Percentiles rank a stretch among this genome's conserved stretches.
phyloP scores from a whole-genome alignment of 2,113 vertebrate genomes.

The Alexandromys fortis region DNA sequence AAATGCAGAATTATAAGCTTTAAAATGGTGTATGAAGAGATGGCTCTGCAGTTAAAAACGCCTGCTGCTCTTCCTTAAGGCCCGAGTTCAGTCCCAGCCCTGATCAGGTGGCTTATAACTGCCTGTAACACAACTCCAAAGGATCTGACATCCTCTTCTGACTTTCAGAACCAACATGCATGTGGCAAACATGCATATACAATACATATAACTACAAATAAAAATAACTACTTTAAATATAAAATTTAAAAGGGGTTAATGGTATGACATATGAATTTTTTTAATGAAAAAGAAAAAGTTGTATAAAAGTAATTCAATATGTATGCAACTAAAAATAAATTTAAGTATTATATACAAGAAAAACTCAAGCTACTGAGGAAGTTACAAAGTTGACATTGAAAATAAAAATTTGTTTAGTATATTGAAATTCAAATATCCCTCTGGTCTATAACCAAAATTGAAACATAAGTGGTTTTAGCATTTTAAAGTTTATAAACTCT shows the following conservation, averaged over 20 bases:
- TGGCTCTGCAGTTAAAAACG: too few relatives aligned
- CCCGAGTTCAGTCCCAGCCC: background rate
- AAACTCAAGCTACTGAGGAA: background rate
- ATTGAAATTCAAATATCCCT: constrained; percentile 26
- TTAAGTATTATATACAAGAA: constrained; percentile 43
- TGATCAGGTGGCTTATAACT: background rate
- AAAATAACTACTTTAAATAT: background rate
- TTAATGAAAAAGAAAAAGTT: constrained; percentile 26
- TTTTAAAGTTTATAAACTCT: constrained; percentile 38
- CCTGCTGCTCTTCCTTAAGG: background rate
- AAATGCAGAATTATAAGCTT: background rate
- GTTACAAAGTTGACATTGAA: constrained; percentile 30
- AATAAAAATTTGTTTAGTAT: constrained; percentile 36
- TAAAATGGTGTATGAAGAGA: background rate
- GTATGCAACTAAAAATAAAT: constrained; percentile 51
- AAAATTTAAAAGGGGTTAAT: background rate
- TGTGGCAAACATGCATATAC: background rate
- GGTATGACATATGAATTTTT: background rate
- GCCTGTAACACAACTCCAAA: background rate
- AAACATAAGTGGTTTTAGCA: background rate
- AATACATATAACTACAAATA: background rate
- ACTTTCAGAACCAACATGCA: background rate
- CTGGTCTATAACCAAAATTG: background rate
- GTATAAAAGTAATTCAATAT: constrained; percentile 30
- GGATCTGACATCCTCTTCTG: background rate